Percentiles rank a stretch among this genome's conserved stretches.
Conservation (phyloP, 2,888 invertebrate genomes). For the Sthenelais limicola region DNA sequence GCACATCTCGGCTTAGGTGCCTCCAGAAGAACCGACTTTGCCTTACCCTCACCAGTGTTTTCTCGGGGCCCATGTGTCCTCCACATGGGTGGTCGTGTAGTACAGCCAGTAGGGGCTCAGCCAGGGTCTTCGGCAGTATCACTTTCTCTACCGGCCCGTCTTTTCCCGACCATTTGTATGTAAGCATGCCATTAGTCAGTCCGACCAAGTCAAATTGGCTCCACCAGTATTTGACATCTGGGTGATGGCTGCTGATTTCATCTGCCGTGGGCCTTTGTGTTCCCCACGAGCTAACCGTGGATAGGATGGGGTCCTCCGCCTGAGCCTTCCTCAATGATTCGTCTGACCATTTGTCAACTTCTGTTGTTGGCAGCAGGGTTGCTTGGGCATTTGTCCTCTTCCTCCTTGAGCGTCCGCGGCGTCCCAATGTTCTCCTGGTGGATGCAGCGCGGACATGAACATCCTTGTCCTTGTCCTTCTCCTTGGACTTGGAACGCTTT, state of each 20-base stretch:
- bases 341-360: not conserved
- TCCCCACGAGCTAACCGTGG: not conserved
- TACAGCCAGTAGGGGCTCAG: not conserved
- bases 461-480: not conserved
- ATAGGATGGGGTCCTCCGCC: not conserved
- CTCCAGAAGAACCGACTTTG: not conserved
- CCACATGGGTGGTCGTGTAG: not conserved
- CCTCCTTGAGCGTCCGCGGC: not conserved
- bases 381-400: no score
- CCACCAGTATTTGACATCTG: constrained; percentile 2
- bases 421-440: not conserved
- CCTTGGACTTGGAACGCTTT: not conserved
- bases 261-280: not conserved
- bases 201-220: not conserved
- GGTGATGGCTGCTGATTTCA: not conserved
- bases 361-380: no score
- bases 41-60: not conserved
- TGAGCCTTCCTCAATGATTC: not conserved
- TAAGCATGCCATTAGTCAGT: not conserved
- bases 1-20: not conserved
- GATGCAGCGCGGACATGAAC: not conserved
- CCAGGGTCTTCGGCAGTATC: not conserved
- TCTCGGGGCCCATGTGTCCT: not conserved
- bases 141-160: not conserved
- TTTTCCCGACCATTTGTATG: not conserved